Evolutionary conservation across 2,797 vertebrate genomes (phyloP), one percentile per base, ranked within the genome.

Genomic region (Siniperca obscura): DNA sequence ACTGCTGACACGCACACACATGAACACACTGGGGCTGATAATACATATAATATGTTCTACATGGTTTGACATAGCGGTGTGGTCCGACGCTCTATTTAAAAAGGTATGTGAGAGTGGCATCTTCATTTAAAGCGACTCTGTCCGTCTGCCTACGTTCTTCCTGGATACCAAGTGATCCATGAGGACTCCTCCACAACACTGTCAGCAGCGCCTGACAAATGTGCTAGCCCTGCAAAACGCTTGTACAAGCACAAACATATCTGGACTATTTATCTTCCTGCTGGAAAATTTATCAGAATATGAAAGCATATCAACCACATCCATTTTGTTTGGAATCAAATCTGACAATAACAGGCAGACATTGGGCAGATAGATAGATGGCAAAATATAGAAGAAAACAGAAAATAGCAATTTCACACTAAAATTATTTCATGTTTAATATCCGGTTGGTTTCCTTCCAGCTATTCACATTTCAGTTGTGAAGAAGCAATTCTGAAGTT

Each of bases 171-270:
- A 86, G 81, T 84, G 85, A 86, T 93, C 89, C 86, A 89, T 40
- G 86, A 87, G 85, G 85, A 90, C 71, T 90, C 86, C 84, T 90
- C 86, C 74, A 74, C 89, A 78, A 83, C 84, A 50, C 81, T 86
- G 89, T 92, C 91, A 91, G 88, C 88, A 83, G 78, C 40, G 34
- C 83, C 86, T 95, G 94, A 95, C 89, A 90, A 94, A 95, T 95
- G 91, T 80, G 76, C 91, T 69, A 78, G 85, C 74, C 82, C 82
- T 30, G 89, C 79, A 93, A 93, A 95, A 90, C 44, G 94, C 94
- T 94, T 91, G 92, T 94, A 92, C 93, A 91, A 94, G 94, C 95
- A 95, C 90, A 95, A 95, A 94, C 89, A 91, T 92, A 94, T 95
- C 94, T 91, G 84, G 80, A 92, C 92, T 92, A 95, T 96, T 95